phyloP scores from a whole-genome alignment of 2,888 invertebrate species.

The Magallana nippona region DNA sequence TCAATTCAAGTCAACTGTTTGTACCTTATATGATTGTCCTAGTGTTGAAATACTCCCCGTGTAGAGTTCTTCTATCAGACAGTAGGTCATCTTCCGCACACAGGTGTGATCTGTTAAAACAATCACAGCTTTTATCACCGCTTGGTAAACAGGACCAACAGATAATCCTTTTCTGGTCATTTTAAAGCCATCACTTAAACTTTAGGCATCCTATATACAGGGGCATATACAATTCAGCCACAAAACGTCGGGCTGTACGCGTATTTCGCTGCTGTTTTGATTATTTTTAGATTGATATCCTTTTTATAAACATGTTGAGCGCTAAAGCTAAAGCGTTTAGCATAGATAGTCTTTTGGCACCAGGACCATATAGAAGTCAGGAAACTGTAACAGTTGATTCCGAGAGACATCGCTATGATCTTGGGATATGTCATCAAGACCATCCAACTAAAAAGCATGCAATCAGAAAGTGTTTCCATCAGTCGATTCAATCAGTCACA shows the following conservation, averaged over 20 bases:
- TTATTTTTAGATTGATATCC: background rate
- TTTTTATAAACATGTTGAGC: slow-evolving; percentile 53
- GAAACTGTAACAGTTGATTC: background rate
- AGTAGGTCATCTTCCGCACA: slow-evolving; percentile 18
- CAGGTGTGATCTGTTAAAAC: slow-evolving; percentile 32
- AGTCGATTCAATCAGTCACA: slow-evolving; percentile 32
- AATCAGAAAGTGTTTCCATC: slow-evolving; percentile 42
- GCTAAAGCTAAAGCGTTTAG: slow-evolving; percentile 64
- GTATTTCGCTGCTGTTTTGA: background rate
- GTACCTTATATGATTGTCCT: background rate
- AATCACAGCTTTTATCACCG: slow-evolving; percentile 37
- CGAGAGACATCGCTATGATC: background rate
- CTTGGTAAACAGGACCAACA: background rate
- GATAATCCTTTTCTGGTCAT: slow-evolving; percentile 39
- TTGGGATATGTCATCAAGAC: slow-evolving; percentile 34
- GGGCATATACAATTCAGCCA: background rate
- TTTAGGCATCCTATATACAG: background rate
- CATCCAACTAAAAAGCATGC: slow-evolving; percentile 31
- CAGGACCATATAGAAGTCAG: slow-evolving; percentile 23
- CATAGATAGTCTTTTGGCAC: slow-evolving; percentile 60
- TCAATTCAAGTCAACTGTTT: too few species aligned
- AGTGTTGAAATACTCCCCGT: slow-evolving; percentile 15
- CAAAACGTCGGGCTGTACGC: too few species aligned
- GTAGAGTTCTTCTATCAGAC: slow-evolving; percentile 15
- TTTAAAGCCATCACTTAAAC: slow-evolving; percentile 6